Base-by-base conservation (phyloP, 2,797 vertebrate genomes). In the Poecilia velifera region DNA sequence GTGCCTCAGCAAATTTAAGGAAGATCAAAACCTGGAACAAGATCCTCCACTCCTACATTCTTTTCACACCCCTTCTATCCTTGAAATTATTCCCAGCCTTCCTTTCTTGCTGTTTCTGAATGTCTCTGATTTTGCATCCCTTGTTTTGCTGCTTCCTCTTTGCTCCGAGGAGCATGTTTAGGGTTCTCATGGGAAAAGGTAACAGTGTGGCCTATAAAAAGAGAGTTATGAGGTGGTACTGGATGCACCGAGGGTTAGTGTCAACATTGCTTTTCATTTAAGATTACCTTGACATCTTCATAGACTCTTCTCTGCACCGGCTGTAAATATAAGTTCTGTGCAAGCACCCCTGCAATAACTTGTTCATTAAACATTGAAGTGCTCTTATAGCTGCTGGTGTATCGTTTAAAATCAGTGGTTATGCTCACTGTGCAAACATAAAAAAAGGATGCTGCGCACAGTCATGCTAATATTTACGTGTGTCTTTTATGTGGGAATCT, bases 151-250 rank as follows among this genome's bases (percentile, higher is more conserved):
- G 57, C 43, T 3, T 51, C 43, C 68, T 73, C 45, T 76, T 68
- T 36, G 25, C 55, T 49, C 76, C 1, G 79, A 87, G 76, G 75
- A 76, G 86, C 13, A 6, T 46, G 36, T 92, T 93, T 81, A 86
- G 86, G 70, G 81, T 92, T 94, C 93, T 94, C 91, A 22, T 92
- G 94, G 93, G 91, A 94, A 93, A 89, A 89, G 78, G 90, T 90
- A 94, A 91, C 87, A 86, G 89, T 87, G 86, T 86, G 90, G 90
- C 80, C 88, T 82, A 94, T 95, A 94, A 94, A 94, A 92, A 41
- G 51, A 92, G 93, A 95, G 84, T 95, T 94, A 96, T 90, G 93
- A 92, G 92, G 92, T 93, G 91, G 78, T 68, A 76, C 64, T 84
- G 86, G 90, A 95, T 87, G 90, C 82, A 76, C 84, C 87, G 88